A percentile compares a stretch with the other conserved stretches of the same genome.
Evolutionary conservation across 2,888 invertebrate species (phyloP).

Genomic region (Hypolimnas misippus): DNA sequence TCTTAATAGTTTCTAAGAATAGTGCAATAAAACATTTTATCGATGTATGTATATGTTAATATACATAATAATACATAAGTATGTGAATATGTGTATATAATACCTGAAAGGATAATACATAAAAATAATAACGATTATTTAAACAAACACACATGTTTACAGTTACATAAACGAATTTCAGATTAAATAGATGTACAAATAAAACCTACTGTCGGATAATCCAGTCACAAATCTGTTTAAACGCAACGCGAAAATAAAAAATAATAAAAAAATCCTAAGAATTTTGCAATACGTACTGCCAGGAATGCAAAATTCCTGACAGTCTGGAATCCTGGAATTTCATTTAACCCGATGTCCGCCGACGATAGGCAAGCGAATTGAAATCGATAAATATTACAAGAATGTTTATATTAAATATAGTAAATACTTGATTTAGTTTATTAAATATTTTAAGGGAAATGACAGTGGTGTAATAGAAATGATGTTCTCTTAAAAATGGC

Average conservation of each 20-base stretch:
- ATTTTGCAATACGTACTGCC: background rate
- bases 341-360: slow-evolving; percentile 11
- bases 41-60: too few species aligned
- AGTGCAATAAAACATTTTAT: too few species aligned
- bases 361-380: background rate
- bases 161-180: background rate
- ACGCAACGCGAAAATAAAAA: too few species aligned
- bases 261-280: background rate
- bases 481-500: too few species aligned
- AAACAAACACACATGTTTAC: too few species aligned
- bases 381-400: background rate
- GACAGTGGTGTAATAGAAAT: background rate
- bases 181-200: too few species aligned
- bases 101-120: too few species aligned
- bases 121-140: too few species aligned
- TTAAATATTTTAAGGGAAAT: background rate
- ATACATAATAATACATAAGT: too few species aligned
- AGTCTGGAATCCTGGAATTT: slow-evolving; percentile 8
- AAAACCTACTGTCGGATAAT: too few species aligned
- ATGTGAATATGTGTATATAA: too few species aligned
- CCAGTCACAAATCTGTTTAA: background rate
- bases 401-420: background rate
- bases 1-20: too few species aligned
- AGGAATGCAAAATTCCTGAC: slow-evolving; percentile 9
- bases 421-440: background rate